Evolutionary conservation across 2,113 vertebrate species (phyloP).

Genomic region (Psittacula cyanocephala): DNA sequence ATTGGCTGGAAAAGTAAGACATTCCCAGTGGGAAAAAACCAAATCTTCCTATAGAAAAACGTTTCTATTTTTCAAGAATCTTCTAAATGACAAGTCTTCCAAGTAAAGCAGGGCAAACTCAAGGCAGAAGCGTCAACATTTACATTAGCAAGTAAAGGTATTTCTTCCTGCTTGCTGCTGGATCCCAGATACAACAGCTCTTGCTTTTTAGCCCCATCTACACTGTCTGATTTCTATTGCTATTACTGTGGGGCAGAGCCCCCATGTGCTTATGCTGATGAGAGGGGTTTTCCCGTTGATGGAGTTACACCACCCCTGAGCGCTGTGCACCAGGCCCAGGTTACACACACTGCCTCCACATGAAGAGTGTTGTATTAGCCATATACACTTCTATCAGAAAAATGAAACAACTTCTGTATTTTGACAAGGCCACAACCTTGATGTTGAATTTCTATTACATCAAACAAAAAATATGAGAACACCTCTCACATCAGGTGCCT

Average conservation of each 20-base stretch:
- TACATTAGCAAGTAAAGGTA: background rate
- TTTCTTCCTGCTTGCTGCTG: background rate
- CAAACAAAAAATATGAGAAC: background rate
- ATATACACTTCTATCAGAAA: background rate
- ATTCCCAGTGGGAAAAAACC: background rate
- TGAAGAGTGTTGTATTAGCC: background rate
- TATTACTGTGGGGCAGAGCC: background rate
- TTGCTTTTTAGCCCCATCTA: background rate
- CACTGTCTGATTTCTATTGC: background rate
- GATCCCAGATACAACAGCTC: background rate
- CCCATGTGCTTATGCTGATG: fast-evolving
- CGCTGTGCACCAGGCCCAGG: background rate
- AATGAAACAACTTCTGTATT: background rate
- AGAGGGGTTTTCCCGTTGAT: background rate
- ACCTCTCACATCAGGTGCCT: background rate
- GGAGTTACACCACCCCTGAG: background rate
- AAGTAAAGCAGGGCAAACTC: background rate
- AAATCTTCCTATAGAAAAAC: background rate
- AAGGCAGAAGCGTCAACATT: background rate
- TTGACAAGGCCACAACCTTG: background rate
- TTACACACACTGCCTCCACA: background rate
- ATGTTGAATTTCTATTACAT: background rate
- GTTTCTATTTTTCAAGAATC: background rate
- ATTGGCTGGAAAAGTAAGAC: background rate
- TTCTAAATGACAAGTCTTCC: background rate